A percentile compares a stretch with the other conserved stretches of the same genome.
phyloP scores from a whole-genome alignment of 2,113 vertebrate species.

The Pontoporia blainvillei region DNA sequence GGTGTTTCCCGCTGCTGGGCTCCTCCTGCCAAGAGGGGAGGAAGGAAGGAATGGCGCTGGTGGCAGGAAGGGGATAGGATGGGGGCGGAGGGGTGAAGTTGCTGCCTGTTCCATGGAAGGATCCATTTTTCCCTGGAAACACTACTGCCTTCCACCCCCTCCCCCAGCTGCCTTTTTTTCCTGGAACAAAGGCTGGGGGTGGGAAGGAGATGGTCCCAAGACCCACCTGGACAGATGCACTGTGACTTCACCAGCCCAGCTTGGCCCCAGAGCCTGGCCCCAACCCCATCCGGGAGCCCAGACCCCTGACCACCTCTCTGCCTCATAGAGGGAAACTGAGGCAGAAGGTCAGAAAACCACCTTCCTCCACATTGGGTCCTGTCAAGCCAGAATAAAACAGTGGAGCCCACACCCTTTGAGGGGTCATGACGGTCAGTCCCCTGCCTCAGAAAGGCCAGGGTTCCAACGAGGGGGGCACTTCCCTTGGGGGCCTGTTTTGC shows the following conservation, averaged over 20 bases:
- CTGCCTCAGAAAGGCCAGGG: not conserved
- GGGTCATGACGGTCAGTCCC: not conserved
- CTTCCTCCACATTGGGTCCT: not conserved
- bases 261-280: not conserved
- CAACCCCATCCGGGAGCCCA: not conserved
- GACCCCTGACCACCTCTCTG: not conserved
- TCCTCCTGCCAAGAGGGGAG: constrained; percentile 24
- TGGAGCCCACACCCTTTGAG: fast-evolving
- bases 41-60: not conserved
- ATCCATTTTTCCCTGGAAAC: constrained; percentile 71
- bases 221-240: not conserved
- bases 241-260: not conserved
- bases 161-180: not conserved
- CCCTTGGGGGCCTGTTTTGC: not conserved
- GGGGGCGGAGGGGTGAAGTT: not conserved
- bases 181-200: constrained; percentile 27
- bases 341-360: not conserved
- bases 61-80: not conserved
- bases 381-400: not conserved
- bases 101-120: constrained; percentile 18
- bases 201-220: not conserved
- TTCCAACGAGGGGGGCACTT: not conserved
- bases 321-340: not conserved
- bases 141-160: not conserved
- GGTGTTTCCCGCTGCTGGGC: constrained; percentile 16